Base-by-base conservation (phyloP, 2,113 vertebrate genomes). In the Rostratula benghalensis region DNA sequence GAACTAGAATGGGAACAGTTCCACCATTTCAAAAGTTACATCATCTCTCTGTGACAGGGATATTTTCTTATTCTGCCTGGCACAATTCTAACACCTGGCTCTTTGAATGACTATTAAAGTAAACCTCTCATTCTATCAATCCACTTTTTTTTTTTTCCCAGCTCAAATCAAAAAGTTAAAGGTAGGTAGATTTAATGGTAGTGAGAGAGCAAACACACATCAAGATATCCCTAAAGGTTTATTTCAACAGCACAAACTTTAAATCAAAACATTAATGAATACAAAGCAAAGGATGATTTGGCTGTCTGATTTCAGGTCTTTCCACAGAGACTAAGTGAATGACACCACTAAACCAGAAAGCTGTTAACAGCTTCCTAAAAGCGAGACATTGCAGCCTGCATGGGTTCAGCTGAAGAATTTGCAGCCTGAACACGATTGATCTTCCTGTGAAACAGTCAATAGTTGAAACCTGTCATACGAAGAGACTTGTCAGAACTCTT, bases 341-440 rank as follows among this genome's bases (percentile, higher is more conserved):
- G 80, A 91, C 84, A 94, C 31, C 73, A 63, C 35, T 5, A 51
- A 91, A 46, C 41, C 89, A 93, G 85, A 43, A 25, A 6, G 35
- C 51, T 95, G 80, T 74, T 96, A 95, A 75, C 43, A 41, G 81
- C 76, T 70, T 41, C 67, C 79, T 64, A 71, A 78, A 89, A 51
- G 57, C 10, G 30, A 95, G 80, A 59, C 25, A 53, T 3, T 71
- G 54, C 21, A 94, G 91, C n/a, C 91, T 82, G 54, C 53, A 5
- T 23, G 27, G 78, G 56, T 80, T 94, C 78, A 92, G 89, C 81
- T 71, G 69, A 90, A 10, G 24, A 63, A 81, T 84, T 9, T 89
- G 43, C 89, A 91, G 82, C 37, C 91, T 87, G 94, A 94, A 90
- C 41, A 7, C 82, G 68, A 94, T 93, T 87, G 90, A 97, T 96